Percentiles rank a stretch among this genome's conserved stretches.
Evolutionary conservation across 2,113 vertebrate species (phyloP).

Genomic region (Microcebus lehilahytsara): DNA sequence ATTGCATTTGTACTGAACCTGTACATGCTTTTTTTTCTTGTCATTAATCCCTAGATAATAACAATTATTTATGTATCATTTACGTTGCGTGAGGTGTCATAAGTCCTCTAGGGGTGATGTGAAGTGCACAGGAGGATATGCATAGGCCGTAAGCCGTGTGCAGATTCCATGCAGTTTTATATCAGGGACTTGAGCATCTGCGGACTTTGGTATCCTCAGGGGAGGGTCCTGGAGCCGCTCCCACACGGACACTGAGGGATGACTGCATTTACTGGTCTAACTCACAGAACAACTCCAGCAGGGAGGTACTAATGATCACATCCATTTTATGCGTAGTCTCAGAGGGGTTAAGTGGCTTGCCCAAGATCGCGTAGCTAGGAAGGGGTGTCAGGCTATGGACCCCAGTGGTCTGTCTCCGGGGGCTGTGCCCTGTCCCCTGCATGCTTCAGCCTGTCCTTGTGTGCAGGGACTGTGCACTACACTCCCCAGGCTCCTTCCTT

Average conservation of each 20-base stretch:
- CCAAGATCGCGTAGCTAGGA: not conserved
- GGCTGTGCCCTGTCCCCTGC: too few species aligned
- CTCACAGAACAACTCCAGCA: not conserved
- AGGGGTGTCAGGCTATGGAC: not conserved
- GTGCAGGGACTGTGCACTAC: accelerated
- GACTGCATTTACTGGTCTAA: not conserved
- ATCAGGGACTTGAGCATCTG: not conserved
- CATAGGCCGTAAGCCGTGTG: not conserved
- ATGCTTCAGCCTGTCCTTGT: not conserved
- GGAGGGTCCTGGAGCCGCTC: not conserved
- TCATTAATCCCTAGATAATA: not conserved
- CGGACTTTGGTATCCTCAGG: not conserved
- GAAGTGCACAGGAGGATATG: not conserved
- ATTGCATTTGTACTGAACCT: not conserved
- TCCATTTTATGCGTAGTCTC: not conserved
- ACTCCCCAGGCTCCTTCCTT: not conserved
- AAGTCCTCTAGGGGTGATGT: not conserved
- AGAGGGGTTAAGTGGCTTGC: not conserved
- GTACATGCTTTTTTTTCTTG: not conserved
- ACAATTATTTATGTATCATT: not conserved
- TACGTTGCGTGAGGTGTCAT: not conserved
- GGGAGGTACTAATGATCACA: not conserved
- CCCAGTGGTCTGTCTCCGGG: not conserved
- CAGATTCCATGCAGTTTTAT: not conserved
- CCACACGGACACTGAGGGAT: not conserved